Evolutionary conservation across 2,113 vertebrate genomes (phyloP).

Genomic region (Cochlearius cochlearius): DNA sequence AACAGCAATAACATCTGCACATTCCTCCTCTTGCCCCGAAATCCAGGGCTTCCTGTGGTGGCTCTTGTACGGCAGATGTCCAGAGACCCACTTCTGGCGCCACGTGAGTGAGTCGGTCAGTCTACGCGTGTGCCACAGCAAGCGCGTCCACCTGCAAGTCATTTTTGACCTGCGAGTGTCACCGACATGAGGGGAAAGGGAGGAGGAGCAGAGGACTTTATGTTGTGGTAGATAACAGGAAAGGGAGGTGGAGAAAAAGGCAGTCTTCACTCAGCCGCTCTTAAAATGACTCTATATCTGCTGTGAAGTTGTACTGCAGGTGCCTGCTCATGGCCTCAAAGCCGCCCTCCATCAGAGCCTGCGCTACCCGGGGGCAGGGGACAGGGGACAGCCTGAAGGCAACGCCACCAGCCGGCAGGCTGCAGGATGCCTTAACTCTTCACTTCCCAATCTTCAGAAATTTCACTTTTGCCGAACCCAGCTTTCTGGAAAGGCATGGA

Average conservation of each 20-base stretch:
- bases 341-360: not conserved
- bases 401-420: not conserved
- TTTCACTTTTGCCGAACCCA: not conserved
- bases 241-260: not conserved
- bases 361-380: too few relatives aligned
- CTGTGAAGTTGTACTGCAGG: not conserved
- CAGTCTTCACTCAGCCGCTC: not conserved
- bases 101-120: rapidly evolving
- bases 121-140: not conserved
- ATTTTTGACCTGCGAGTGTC: not conserved
- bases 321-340: not conserved
- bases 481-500: not conserved
- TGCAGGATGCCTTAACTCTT: not conserved
- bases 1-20: rapidly evolving
- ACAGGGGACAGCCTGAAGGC: not conserved
- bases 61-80: not conserved
- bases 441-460: not conserved
- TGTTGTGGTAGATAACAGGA: not conserved
- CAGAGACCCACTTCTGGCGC: not conserved
- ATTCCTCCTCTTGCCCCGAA: not conserved
- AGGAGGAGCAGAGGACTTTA: not conserved
- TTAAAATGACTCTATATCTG: not conserved
- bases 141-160: not conserved
- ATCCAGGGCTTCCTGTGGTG: not conserved
- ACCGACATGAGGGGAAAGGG: rapidly evolving